Evolutionary conservation across 2,113 vertebrate species (phyloP), one percentile per base, ranked within the genome.

Genomic region (Recurvirostra avosetta): DNA sequence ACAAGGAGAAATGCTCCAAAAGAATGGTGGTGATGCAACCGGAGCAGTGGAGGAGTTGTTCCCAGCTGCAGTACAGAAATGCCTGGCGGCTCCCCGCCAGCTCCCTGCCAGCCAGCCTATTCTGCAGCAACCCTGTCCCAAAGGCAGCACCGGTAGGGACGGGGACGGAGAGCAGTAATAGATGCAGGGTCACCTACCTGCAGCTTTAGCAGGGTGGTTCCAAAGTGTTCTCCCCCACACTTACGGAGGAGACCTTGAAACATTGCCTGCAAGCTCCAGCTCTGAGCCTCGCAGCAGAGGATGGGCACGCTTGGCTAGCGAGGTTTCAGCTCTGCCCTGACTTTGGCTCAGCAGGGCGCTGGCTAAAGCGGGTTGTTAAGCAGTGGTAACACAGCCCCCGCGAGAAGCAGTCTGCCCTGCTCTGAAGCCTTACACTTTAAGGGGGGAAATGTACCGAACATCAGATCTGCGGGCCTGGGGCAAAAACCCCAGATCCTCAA

Each of bases 81-180:
- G 6, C 41, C 47, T 25, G 56, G 45, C 27, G 26, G 58, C 80
- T 21, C 21, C 41, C 11, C 3, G 55, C 20, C 53, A 75, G 40
- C 16, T 22, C 27, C 36, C 11, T 3, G 56, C 18, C 53, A 71
- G 40, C 16, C n/a, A n/a, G 36, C 45, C 50, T 47, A 2, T 2
- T 19, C 53, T 41, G 47, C 12, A 43, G 26, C 67, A 65, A 0
- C 23, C 10, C 76, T 7, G 27, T 10, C 34, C 59, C 72, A 8
- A 6, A 2, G 40, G 55, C 50, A 16, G 15, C 0, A 0, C 15
- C 0, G 0, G 34, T 2, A 9, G 32, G 18, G 5, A 13, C 36
- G 25, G 20, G 26, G 6, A 34, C 0, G 0, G n/a, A 41, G 38
- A 58, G 41, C 65, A 65, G 27, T 38, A 9, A 9, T 0, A 14